Evolutionary conservation across 1,140 invertebrate genomes (phyloP).

Genomic region (Hesperophylax magnus): DNA sequence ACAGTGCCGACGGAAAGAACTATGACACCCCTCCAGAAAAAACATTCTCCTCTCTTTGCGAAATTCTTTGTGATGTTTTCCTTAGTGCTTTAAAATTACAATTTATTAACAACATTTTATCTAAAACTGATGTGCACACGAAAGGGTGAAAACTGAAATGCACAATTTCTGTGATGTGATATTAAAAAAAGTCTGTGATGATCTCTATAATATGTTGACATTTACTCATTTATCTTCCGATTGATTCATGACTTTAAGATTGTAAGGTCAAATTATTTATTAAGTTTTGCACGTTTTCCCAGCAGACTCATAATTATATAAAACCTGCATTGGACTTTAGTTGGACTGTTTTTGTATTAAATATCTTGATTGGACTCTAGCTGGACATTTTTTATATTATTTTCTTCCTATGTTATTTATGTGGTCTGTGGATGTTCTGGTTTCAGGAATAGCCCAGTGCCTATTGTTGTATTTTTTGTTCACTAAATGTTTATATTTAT

Average conservation of each 20-base stretch:
- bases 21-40: neutral
- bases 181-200: constrained; percentile 2
- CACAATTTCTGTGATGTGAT: constrained; percentile 1
- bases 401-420: constrained; percentile 30
- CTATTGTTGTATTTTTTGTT: constrained; percentile 53
- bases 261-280: neutral
- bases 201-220: neutral
- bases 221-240: neutral
- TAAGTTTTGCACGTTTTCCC: neutral
- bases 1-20: constrained; percentile 13
- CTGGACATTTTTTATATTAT: neutral
- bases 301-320: neutral
- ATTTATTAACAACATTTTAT: neutral
- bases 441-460: constrained; percentile 44
- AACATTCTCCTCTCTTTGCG: neutral
- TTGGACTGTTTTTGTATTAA: neutral
- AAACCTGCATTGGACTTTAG: constrained; percentile 2
- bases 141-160: neutral
- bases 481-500: constrained; percentile 68
- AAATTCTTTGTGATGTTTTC: constrained; percentile 15
- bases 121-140: neutral
- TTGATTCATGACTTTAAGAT: neutral
- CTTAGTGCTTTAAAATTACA: neutral
- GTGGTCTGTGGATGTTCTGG: constrained; percentile 40
- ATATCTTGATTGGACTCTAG: no score